phyloP scores from a whole-genome alignment of 2,797 vertebrate genomes.

The Somateria mollissima region DNA sequence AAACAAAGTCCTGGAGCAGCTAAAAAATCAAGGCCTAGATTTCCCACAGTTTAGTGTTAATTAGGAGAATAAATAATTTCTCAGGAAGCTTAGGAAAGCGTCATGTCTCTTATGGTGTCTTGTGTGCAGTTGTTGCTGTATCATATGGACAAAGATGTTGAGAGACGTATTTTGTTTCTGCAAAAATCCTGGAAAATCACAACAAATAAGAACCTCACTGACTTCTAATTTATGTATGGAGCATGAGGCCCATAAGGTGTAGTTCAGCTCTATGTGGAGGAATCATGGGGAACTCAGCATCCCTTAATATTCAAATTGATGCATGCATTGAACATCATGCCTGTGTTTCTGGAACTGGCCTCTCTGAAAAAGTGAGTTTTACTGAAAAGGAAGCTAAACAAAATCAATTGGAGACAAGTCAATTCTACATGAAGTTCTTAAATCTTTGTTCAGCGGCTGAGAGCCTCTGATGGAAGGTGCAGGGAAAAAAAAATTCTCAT shows the following conservation, averaged over 20 bases:
- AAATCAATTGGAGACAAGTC: background rate
- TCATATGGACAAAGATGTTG: background rate
- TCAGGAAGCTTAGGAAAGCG: background rate
- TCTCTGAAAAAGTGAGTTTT: background rate
- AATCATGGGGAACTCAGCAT: background rate
- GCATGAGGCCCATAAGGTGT: background rate
- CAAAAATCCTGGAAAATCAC: background rate
- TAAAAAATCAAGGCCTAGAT: background rate
- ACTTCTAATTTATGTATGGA: background rate
- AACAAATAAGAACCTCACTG: background rate
- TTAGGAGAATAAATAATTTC: background rate
- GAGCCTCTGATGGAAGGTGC: background rate
- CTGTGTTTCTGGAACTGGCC: background rate
- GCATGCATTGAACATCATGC: rapidly evolving
- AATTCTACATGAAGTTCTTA: background rate
- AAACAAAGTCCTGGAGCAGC: background rate
- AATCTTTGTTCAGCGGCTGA: background rate
- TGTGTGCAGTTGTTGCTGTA: background rate
- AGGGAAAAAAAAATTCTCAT: background rate
- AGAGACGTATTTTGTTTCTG: background rate
- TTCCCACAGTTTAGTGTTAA: background rate
- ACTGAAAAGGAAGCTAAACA: background rate
- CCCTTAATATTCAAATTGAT: background rate
- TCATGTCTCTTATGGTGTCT: background rate
- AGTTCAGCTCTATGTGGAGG: background rate